These are phyloP conservation scores for Drosophila azteca DNA, from an alignment of 1,140 invertebrate species.

Conservation along the genomic window DNA sequence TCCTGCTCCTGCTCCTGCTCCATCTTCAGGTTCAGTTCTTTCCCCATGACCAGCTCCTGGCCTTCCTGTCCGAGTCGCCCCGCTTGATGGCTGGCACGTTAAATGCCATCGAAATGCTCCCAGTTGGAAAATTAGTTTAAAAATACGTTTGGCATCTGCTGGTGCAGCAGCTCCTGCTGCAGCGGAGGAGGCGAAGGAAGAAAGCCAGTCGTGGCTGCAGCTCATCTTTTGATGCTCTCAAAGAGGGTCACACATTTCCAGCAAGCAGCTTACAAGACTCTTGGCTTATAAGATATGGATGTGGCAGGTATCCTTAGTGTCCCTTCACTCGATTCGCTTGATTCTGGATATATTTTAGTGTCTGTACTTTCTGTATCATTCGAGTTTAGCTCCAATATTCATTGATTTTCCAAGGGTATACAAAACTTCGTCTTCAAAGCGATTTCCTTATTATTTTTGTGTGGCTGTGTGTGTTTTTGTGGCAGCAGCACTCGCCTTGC, in stretches of 20 bases:
- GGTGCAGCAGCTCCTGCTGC: background rate
- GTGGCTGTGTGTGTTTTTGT: conserved; percentile 12
- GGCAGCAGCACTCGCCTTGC: conserved; percentile 44
- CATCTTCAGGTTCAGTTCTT: conserved; percentile 17
- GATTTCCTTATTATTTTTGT: background rate
- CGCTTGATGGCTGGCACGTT: conserved; percentile 56
- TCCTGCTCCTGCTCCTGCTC: conserved; percentile 2
- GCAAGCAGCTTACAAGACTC: too few relatives aligned
- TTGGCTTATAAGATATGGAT: too few relatives aligned
- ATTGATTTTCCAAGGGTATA: background rate
- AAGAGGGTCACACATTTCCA: too few relatives aligned
- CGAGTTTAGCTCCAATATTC: too few relatives aligned
- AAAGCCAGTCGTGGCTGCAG: conserved; percentile 10
- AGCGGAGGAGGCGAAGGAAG: conserved; percentile 22
- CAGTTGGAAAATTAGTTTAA: conserved; percentile 81
- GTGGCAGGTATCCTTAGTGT: too few relatives aligned
- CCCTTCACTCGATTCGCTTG: too few relatives aligned
- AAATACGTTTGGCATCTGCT: conserved; percentile 58
- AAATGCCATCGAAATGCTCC: conserved; percentile 70
- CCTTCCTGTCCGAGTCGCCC: too few relatives aligned
- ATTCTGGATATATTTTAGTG: too few relatives aligned
- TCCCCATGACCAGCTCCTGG: conserved; percentile 3
- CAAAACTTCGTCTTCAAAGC: background rate
- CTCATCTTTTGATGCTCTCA: conserved; percentile 22
- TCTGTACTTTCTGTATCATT: too few relatives aligned